Conservation (phyloP, 2,888 invertebrate species). For the Proisotoma minuta region DNA sequence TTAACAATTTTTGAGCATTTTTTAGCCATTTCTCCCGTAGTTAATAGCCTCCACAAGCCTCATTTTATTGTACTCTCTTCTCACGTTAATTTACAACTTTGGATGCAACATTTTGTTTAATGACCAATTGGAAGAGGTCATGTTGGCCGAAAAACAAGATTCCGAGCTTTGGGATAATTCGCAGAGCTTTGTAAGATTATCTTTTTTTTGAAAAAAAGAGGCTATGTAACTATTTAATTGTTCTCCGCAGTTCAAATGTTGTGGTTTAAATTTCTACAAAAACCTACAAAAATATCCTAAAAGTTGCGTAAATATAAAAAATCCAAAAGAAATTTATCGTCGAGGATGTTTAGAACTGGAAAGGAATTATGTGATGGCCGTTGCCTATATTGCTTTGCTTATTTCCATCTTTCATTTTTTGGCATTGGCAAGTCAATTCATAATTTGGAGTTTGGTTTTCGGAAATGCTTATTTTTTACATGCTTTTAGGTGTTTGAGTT, state of each 20-base stretch:
- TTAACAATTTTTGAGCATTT: background rate
- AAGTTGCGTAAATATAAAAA: background rate
- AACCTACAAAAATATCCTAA: background rate
- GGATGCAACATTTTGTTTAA: constrained; percentile 3
- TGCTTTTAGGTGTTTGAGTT: constrained; percentile 9
- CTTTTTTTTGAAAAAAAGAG: background rate
- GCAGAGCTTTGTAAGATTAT: constrained; percentile 13
- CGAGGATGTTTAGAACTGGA: constrained; percentile 2
- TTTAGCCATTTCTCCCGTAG: too few relatives aligned
- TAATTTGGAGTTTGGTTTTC: too few relatives aligned
- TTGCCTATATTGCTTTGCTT: background rate
- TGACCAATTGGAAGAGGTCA: background rate
- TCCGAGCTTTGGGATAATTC: constrained; percentile 5
- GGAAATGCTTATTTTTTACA: too few relatives aligned
- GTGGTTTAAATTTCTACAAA: constrained; percentile 8
- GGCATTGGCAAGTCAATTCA: too few relatives aligned
- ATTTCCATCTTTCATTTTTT: background rate
- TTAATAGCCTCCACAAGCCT: too few relatives aligned
- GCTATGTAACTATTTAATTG: background rate
- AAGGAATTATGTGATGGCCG: background rate
- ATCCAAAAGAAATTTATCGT: background rate
- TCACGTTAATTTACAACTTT: constrained; percentile 13
- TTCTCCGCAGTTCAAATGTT: constrained; percentile 3
- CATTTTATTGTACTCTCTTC: too few relatives aligned
- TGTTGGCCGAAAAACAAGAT: background rate